Conservation (phyloP, 1,140 invertebrate genomes). For the Zaprionus camerounensis region DNA sequence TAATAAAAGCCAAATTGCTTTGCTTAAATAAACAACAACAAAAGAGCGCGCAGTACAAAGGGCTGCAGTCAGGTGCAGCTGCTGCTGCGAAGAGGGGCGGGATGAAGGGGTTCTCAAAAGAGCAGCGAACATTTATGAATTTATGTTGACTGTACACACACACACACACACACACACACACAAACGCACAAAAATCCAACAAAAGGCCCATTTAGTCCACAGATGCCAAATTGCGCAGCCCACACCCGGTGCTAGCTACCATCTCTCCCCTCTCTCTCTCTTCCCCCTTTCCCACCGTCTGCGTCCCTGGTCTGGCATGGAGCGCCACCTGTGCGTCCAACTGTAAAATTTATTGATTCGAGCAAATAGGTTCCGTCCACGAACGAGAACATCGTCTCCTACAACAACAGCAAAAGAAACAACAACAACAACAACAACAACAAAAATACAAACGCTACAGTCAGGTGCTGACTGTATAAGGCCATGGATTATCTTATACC, state of each 20-base stretch:
- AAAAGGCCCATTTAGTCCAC: constrained; percentile 59
- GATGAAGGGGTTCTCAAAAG: constrained; percentile 18
- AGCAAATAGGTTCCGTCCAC: constrained; percentile 55
- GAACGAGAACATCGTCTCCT: constrained; percentile 25
- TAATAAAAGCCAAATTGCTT: constrained; percentile 56
- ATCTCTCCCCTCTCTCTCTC: neutral
- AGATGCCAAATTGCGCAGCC: constrained; percentile 46
- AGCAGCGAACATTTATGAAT: constrained; percentile 58
- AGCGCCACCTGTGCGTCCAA: constrained; percentile 69
- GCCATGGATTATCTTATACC: too few species aligned
- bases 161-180: constrained; percentile 2
- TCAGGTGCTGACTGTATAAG: too few species aligned
- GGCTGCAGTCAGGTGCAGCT: constrained; percentile 54
- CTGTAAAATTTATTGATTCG: constrained; percentile 82
- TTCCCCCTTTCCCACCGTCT: neutral
- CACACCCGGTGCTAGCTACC: too few species aligned
- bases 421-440: constrained; percentile 1
- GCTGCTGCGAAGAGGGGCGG: neutral
- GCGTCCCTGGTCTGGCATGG: neutral
- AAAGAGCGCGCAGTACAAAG: constrained; percentile 21
- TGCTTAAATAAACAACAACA: constrained; percentile 43
- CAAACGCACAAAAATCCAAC: constrained; percentile 47
- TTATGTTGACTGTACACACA: constrained; percentile 45
- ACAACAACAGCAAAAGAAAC: neutral
- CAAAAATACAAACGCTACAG: too few species aligned